A percentile compares a stretch with the other conserved stretches of the same genome.
Evolutionary conservation across 2,888 invertebrate species (phyloP).

Genomic region (Mellilla xanthometata): DNA sequence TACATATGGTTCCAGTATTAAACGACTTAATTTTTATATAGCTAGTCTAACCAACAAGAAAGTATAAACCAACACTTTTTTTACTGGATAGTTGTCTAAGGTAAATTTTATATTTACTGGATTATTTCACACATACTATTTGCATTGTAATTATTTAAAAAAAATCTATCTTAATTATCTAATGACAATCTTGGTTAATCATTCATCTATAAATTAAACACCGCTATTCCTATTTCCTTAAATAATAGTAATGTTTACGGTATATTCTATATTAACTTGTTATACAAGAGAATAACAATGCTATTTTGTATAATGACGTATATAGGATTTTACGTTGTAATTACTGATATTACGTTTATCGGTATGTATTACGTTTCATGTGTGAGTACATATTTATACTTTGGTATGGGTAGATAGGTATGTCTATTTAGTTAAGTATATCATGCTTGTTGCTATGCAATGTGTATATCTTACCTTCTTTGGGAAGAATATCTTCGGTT

Average conservation of each 20-base stretch:
- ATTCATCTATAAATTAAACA: background rate
- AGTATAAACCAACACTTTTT: too few relatives aligned
- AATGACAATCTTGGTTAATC: too few relatives aligned
- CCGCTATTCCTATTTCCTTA: background rate
- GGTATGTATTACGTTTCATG: conserved; percentile 13
- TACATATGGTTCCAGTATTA: too few relatives aligned
- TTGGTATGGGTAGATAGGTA: background rate
- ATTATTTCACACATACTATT: too few relatives aligned
- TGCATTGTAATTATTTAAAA: too few relatives aligned
- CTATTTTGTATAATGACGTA: conserved; percentile 15
- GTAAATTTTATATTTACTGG: too few relatives aligned
- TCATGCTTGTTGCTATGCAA: conserved; percentile 22
- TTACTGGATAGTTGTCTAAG: too few relatives aligned
- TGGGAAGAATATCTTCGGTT: conserved; percentile 78
- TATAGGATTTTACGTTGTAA: conserved; percentile 10
- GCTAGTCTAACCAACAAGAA: too few relatives aligned
- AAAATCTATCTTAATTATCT: too few relatives aligned
- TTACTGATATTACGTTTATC: conserved; percentile 9
- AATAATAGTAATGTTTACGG: conserved; percentile 1
- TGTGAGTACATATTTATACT: conserved; percentile 2
- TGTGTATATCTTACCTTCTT: conserved; percentile 67
- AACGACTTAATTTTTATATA: too few relatives aligned
- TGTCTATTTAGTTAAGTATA: background rate
- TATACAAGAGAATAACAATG: conserved; percentile 8
- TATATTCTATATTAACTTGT: conserved; percentile 7